Base-by-base conservation (phyloP, 2,888 invertebrate genomes). In the Lepidochitona cinerea region DNA sequence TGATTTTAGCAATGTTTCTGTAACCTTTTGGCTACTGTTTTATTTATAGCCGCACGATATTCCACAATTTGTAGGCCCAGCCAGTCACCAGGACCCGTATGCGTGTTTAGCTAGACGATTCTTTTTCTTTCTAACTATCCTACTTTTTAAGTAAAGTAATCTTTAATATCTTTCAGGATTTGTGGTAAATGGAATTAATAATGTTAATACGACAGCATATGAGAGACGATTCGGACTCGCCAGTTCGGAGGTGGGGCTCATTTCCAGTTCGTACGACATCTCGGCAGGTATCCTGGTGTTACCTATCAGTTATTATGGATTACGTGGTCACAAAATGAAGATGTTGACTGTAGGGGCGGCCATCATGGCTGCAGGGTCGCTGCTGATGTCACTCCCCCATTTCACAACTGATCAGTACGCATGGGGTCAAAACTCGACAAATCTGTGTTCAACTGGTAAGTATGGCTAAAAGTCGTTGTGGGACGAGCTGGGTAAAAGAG, bases 321-420 rank as follows among this genome's bases (percentile, higher is more conserved):
- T 85, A 0, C 84, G 85, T 6, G 76, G 79, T 52, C 79, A 85
- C 72, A 86, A 94, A 76, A 95, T 95, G 0, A 79, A 91, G 37
- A 93, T 93, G 93, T 92, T 96, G 68, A 95, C 95, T 23, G 92
- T 93, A 89, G 96, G 96, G 0, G 93, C 94, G 76, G 92, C 95
- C 69, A 91, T 95, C 71, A 94, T 96, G 94, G 95, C 91, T 0
- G 66, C 91, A 4, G 89, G 92, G 0, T 92, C 96, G 0, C 91
- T 96, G 73, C 92, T 95, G 69, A 96, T 96, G 91, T 93, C 95
- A 0, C 89, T 95, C 72, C 96, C 96, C 0, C 95, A 96, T 87
- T 96, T 96, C 89, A 91, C 95, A 33, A 93, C 95, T 1, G 93
- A 94, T 0, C 92, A 92, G 0, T 95, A 96, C 88, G 75, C 84